These are phyloP conservation scores for Euleptes europaea DNA, from an alignment of 2,113 vertebrate species.

Conservation along the genomic window DNA sequence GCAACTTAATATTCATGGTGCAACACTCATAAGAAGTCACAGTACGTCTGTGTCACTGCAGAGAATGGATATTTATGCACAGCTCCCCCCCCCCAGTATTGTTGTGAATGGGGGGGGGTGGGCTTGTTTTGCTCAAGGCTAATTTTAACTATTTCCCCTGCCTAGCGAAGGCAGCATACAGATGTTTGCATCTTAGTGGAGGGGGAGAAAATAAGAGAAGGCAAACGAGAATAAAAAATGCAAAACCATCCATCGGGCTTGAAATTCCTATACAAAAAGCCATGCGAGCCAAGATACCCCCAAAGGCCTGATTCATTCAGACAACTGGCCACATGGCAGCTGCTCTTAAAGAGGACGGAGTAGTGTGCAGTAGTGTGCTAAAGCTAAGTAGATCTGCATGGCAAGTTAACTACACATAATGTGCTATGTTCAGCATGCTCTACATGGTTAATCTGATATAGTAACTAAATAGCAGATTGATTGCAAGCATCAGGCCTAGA, in stretches of 20 bases:
- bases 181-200: background rate
- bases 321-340: background rate
- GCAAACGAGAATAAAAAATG: background rate
- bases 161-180: background rate
- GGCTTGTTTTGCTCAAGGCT: conserved; percentile 5
- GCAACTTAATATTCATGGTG: conserved; percentile 25
- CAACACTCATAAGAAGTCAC: conserved; percentile 3
- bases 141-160: background rate
- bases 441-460: background rate
- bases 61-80: conserved; percentile 15
- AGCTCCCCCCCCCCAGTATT: background rate
- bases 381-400: background rate
- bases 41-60: conserved; percentile 19
- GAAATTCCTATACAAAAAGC: background rate
- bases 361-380: background rate
- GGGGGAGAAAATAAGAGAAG: background rate
- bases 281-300: background rate
- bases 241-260: background rate
- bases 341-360: background rate
- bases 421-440: background rate
- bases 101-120: background rate
- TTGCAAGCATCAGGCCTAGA: background rate
- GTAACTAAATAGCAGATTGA: background rate
- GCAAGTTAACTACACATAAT: background rate
- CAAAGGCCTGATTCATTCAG: background rate